Conservation (phyloP, 2,888 invertebrate species). For the Autographa gamma region DNA sequence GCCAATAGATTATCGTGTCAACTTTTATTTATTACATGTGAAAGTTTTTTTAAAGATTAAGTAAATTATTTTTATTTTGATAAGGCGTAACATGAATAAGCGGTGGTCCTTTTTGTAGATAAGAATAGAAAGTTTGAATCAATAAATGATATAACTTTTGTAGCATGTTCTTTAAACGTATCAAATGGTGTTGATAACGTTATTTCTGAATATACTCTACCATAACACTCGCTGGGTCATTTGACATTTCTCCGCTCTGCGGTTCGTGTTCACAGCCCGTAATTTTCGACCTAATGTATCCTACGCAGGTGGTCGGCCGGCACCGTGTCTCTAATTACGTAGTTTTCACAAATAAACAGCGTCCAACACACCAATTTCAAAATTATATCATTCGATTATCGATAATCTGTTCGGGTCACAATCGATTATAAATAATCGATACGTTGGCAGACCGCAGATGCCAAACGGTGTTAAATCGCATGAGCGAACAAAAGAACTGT, state of each 20-base stretch:
- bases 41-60: constrained; percentile 33
- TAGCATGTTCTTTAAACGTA: background rate
- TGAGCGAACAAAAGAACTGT: constrained; percentile 41
- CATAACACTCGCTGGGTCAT: constrained; percentile 21
- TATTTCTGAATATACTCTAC: background rate
- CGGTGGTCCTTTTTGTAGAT: constrained; percentile 13
- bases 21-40: constrained; percentile 37
- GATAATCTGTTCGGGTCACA: constrained; percentile 53
- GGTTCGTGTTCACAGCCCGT: constrained; percentile 52
- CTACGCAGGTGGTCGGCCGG: constrained; percentile 66
- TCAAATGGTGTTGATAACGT: constrained; percentile 14
- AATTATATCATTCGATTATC: constrained; percentile 57
- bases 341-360: constrained; percentile 66
- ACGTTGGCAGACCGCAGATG: constrained; percentile 39
- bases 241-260: constrained; percentile 53
- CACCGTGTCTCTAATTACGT: constrained; percentile 60
- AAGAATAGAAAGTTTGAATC: background rate
- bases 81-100: background rate
- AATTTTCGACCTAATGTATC: constrained; percentile 61
- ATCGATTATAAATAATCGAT: constrained; percentile 55
- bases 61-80: constrained; percentile 12
- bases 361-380: constrained; percentile 45
- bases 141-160: background rate
- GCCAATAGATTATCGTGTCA: constrained; percentile 54
- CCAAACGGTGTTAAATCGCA: constrained; percentile 30